These are phyloP conservation scores for Drosophila sp. DNA, from an alignment of 1,140 invertebrate genomes.

Conservation along the genomic window DNA sequence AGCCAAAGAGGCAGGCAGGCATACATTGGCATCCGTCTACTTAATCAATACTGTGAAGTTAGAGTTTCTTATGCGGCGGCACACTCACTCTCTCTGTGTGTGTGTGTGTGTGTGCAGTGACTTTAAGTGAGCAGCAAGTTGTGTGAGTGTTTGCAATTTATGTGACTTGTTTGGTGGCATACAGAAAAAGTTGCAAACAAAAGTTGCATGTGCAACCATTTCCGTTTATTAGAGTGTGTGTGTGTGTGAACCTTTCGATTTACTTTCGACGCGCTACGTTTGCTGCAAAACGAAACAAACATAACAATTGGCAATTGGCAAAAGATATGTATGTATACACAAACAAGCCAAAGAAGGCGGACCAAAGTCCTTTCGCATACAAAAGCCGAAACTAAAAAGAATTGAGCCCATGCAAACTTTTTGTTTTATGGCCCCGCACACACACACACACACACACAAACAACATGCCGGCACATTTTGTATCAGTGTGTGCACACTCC, in stretches of 20 bases:
- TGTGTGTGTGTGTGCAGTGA: slow-evolving; percentile 1
- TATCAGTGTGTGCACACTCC: slow-evolving; percentile 80
- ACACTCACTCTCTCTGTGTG: background rate
- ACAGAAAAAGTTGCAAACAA: slow-evolving; percentile 44
- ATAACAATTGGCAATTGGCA: slow-evolving; percentile 70
- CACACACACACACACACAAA: slow-evolving; percentile 24
- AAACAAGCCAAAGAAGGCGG: slow-evolving; percentile 26
- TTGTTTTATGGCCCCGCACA: slow-evolving; percentile 48
- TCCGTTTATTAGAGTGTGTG: slow-evolving; percentile 68
- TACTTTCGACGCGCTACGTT: slow-evolving; percentile 64
- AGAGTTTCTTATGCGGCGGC: background rate
- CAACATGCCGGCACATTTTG: slow-evolving; percentile 66
- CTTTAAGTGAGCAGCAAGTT: slow-evolving; percentile 38
- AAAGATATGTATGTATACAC: slow-evolving; percentile 57
- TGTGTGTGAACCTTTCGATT: slow-evolving; percentile 57
- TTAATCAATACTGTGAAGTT: slow-evolving; percentile 62
- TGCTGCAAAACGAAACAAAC: slow-evolving; percentile 59
- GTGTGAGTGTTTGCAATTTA: slow-evolving; percentile 56
- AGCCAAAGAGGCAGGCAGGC: background rate
- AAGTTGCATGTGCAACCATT: slow-evolving; percentile 75
- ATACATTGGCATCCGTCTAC: slow-evolving; percentile 22
- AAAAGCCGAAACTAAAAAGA: slow-evolving; percentile 40
- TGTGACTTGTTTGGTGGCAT: slow-evolving; percentile 49
- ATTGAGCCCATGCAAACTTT: slow-evolving; percentile 63
- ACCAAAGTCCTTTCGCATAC: slow-evolving; percentile 19